phyloP scores from a whole-genome alignment of 2,113 vertebrate species.

The Oostethus manadensis region DNA sequence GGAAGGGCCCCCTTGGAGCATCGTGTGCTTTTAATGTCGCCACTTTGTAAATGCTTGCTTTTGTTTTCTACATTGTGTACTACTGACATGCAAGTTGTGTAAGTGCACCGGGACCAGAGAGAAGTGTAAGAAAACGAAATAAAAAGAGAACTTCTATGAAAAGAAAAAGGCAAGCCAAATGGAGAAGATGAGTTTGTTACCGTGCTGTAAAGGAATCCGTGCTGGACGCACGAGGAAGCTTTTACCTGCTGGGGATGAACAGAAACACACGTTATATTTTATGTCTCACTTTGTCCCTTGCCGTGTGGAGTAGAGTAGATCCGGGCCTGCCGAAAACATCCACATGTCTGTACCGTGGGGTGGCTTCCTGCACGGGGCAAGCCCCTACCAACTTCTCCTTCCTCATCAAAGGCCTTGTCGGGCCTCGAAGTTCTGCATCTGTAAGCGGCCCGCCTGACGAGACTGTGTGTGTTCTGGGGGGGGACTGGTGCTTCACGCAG shows the following conservation, averaged over 20 bases:
- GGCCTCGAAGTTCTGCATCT: no score
- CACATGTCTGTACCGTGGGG: conserved; percentile 26
- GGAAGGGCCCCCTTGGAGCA: conserved; percentile 38
- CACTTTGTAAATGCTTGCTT: conserved; percentile 74
- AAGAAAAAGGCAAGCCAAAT: conserved; percentile 37
- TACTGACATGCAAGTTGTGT: conserved; percentile 54
- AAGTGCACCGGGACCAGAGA: conserved; percentile 43
- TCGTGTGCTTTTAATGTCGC: conserved; percentile 55
- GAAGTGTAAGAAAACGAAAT: conserved; percentile 8
- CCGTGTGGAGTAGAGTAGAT: conserved; percentile 71
- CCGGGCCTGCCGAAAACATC: conserved; percentile 64
- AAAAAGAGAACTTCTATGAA: conserved; percentile 27
- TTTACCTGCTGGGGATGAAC: no score
- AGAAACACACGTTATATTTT: no score
- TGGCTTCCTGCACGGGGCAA: no score
- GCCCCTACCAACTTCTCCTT: no score
- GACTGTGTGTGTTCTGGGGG: no score
- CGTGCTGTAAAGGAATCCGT: conserved; percentile 75
- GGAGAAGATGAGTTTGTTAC: conserved; percentile 70
- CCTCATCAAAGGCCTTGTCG: no score
- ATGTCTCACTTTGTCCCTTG: no score
- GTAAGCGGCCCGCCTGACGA: no score
- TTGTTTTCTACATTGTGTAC: conserved; percentile 65
- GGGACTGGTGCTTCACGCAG: conserved; percentile 72
- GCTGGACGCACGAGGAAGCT: conserved; percentile 63